phyloP scores from a whole-genome alignment of 2,888 invertebrate species.

The Cylloceria caligata region DNA sequence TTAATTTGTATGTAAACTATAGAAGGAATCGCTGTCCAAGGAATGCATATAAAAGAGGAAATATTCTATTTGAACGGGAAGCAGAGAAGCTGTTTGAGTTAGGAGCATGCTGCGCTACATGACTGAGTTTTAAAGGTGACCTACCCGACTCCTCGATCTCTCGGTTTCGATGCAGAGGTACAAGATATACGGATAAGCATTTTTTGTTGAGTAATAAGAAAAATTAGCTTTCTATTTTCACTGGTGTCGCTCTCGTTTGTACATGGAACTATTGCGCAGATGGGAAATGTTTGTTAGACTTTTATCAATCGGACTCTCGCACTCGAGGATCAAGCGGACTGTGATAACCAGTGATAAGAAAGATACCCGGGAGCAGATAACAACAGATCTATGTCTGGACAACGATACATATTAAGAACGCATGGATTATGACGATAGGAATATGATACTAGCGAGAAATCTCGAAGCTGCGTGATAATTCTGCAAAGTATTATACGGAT shows the following conservation, averaged over 20 bases:
- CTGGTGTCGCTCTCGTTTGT: slow-evolving; percentile 11
- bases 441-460: slow-evolving; percentile 33
- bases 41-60: neutral
- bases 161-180: slow-evolving; percentile 4
- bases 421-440: slow-evolving; percentile 28
- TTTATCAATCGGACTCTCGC: slow-evolving; percentile 17
- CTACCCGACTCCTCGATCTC: slow-evolving; percentile 28
- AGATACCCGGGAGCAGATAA: slow-evolving; percentile 26
- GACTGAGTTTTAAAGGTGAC: slow-evolving; percentile 47
- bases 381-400: slow-evolving; percentile 1
- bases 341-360: slow-evolving; percentile 44
- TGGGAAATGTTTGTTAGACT: neutral
- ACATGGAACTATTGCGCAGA: neutral
- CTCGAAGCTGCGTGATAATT: slow-evolving; percentile 13
- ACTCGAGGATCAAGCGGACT: slow-evolving; percentile 13
- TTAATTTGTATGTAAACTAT: neutral
- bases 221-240: slow-evolving; percentile 22
- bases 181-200: neutral
- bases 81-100: neutral
- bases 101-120: neutral
- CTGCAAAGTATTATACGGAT: neutral
- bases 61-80: slow-evolving; percentile 14
- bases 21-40: neutral
- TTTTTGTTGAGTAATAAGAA: neutral
- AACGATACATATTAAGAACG: slow-evolving; percentile 20